phyloP scores from a whole-genome alignment of 2,113 vertebrate species.

The Trochalopteron elliotii region DNA sequence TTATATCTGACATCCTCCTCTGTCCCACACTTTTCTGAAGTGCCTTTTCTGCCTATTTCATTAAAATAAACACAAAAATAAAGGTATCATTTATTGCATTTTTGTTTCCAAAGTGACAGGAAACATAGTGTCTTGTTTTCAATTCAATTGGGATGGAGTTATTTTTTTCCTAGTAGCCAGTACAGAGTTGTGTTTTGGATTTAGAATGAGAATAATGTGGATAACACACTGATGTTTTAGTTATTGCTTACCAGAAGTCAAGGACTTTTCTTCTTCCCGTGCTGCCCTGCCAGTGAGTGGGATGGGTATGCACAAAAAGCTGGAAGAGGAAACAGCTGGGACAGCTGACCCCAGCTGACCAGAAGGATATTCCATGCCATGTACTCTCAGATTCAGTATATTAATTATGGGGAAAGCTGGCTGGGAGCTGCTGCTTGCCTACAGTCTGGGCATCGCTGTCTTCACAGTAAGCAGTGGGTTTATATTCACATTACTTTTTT shows the following conservation, averaged over 20 bases:
- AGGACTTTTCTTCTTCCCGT: neutral
- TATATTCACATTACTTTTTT: neutral
- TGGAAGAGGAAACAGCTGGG: neutral
- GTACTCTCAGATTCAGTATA: neutral
- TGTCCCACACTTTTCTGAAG: slow-evolving; percentile 44
- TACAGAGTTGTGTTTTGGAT: neutral
- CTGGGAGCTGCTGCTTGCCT: neutral
- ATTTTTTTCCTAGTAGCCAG: neutral
- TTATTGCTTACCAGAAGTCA: neutral
- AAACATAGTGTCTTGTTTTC: neutral
- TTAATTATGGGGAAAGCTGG: neutral
- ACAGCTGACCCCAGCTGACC: neutral
- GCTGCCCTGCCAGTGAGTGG: fast-evolving
- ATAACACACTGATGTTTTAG: neutral
- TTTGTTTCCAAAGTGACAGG: neutral
- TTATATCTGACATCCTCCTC: slow-evolving; percentile 46
- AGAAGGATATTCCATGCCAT: neutral
- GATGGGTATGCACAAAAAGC: neutral
- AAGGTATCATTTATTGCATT: slow-evolving; percentile 16
- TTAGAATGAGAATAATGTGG: neutral
- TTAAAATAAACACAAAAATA: slow-evolving; percentile 41
- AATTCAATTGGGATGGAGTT: neutral
- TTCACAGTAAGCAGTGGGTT: neutral
- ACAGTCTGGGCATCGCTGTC: neutral
- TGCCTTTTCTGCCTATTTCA: slow-evolving; percentile 18